Percentiles rank a stretch among this genome's conserved stretches.
Conservation (phyloP, 2,113 vertebrate genomes). For the Taurulus bubalis region DNA sequence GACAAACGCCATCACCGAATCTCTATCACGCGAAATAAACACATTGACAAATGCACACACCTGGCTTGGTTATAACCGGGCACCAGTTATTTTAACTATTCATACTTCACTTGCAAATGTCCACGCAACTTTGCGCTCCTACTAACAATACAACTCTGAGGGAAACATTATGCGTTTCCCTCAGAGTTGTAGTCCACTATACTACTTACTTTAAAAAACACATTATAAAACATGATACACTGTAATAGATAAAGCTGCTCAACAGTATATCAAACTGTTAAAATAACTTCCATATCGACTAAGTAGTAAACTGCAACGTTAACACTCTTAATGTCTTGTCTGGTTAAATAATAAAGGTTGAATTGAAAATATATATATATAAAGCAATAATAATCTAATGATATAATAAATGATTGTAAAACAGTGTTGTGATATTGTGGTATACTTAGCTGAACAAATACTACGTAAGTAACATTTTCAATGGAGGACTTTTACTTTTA, state of each 20-base stretch:
- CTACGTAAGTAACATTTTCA: not conserved
- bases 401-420: not conserved
- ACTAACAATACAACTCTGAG: too few relatives aligned
- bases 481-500: not conserved
- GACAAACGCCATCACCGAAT: not conserved
- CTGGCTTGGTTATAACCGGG: not conserved
- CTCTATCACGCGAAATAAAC: not conserved
- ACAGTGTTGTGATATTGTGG: too few relatives aligned
- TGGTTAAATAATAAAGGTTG: too few relatives aligned
- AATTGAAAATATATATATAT: not conserved
- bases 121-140: not conserved
- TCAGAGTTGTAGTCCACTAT: not conserved
- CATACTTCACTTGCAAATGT: not conserved
- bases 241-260: not conserved
- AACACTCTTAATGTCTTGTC: too few relatives aligned
- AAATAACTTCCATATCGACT: too few relatives aligned
- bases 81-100: not conserved
- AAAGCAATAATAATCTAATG: not conserved
- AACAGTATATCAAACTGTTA: not conserved
- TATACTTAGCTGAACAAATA: not conserved
- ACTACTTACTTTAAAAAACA: not conserved
- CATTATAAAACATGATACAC: not conserved
- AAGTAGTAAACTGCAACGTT: too few relatives aligned
- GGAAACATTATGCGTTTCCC: too few relatives aligned
- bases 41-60: not conserved